These are phyloP conservation scores for Protaetia brevitarsis DNA, from an alignment of 1,140 invertebrate genomes.

Conservation along the genomic window DNA sequence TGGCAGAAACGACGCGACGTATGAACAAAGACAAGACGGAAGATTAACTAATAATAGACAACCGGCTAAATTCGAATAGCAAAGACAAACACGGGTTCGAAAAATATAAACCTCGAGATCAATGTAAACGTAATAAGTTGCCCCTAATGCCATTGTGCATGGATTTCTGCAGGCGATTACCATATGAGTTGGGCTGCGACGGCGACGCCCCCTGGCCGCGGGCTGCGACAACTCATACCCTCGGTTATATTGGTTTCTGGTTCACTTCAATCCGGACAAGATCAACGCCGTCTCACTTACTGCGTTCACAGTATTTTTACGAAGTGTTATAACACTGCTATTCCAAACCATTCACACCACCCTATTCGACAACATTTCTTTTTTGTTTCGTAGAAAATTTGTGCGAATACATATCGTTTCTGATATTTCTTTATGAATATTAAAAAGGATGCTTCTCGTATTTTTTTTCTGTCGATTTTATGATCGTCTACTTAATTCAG, in stretches of 20 bases:
- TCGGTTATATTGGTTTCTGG: constrained; percentile 48
- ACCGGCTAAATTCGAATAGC: constrained; percentile 46
- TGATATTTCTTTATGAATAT: too few species aligned
- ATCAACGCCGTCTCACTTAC: constrained; percentile 43
- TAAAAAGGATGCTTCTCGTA: too few species aligned
- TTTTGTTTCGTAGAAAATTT: too few species aligned
- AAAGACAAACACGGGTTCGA: constrained; percentile 45
- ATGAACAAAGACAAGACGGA: too few species aligned
- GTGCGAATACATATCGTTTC: too few species aligned
- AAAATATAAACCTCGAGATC: constrained; percentile 49
- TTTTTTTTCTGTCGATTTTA: too few species aligned
- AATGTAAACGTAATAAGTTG: constrained; percentile 51
- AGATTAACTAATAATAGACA: constrained; percentile 28
- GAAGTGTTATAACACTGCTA: neutral
- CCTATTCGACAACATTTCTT: too few species aligned
- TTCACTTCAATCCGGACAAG: constrained; percentile 47
- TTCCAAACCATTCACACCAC: neutral
- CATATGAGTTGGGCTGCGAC: constrained; percentile 43
- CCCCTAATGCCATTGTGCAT: constrained; percentile 47
- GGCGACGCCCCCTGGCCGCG: constrained; percentile 32
- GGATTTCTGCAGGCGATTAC: constrained; percentile 49
- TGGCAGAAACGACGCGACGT: too few species aligned
- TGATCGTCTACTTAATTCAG: too few species aligned
- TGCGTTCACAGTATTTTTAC: neutral
- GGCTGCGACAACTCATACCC: constrained; percentile 39